These are phyloP conservation scores for Kryphioiulus occultus DNA, from an alignment of 2,888 invertebrate species.

Conservation along the genomic window DNA sequence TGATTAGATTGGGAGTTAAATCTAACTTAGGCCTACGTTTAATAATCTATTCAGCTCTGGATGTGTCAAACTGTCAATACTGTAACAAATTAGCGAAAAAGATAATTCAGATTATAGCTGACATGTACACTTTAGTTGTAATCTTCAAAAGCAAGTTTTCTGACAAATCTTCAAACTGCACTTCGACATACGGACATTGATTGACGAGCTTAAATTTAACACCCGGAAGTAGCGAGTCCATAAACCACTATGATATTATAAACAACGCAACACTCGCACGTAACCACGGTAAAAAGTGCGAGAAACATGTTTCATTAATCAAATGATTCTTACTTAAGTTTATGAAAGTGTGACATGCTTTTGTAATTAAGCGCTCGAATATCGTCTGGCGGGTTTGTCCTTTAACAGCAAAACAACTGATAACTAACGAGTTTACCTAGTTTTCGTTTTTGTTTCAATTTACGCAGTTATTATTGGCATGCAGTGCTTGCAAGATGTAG, in stretches of 20 bases:
- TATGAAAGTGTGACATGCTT: neutral
- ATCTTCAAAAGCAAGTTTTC: neutral
- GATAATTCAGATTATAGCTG: neutral
- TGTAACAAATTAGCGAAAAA: neutral
- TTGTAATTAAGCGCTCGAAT: too few species aligned
- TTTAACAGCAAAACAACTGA: too few species aligned
- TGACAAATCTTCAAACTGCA: neutral
- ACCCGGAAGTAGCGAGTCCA: neutral
- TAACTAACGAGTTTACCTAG: too few species aligned
- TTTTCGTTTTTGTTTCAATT: too few species aligned
- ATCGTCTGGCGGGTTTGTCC: too few species aligned
- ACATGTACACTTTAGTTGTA: neutral
- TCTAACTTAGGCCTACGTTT: neutral
- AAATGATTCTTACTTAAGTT: neutral
- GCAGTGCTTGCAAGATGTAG: too few species aligned
- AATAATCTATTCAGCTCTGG: neutral
- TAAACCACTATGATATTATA: neutral
- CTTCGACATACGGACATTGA: neutral
- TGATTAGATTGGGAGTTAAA: neutral
- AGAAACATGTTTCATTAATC: neutral
- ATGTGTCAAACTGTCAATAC: neutral
- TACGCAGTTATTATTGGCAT: too few species aligned
- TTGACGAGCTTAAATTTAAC: neutral
- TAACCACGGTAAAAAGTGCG: neutral
- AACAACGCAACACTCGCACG: neutral